Evolutionary conservation across 2,113 vertebrate species (phyloP), one percentile per base, ranked within the genome.

Genomic region (Microcebus tavaratra): DNA sequence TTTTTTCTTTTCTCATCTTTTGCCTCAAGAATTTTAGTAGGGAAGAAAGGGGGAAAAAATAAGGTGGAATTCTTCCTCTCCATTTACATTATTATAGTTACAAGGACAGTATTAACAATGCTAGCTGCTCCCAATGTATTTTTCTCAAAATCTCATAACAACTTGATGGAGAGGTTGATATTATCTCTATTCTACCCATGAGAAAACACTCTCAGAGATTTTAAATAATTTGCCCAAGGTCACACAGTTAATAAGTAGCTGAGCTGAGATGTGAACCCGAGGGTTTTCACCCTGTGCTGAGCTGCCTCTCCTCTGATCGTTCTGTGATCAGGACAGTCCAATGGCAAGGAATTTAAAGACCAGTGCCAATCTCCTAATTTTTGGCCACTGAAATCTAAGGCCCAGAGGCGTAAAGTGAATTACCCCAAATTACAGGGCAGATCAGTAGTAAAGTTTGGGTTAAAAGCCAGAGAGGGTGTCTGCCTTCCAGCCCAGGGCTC

Each of bases 201-300:
- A 92, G 82, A 91, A 97, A 97, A 95, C 39, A 86, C 79, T 94
- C 70, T 79, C 29, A 27, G 79, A 95, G 36, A 88, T 90, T 95
- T 97, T 91, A 68, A 94, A 96, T 97, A 75, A 91, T 94, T 89
- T 94, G 48, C 83, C 79, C 93, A 89, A 91, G 94, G 95, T 97
- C 89, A 96, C 89, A 42, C 13, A 75, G 96, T 96, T 97, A 97
- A 96, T 97, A 93, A 98, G 82, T 94, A 97, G 95, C 95, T 94
- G 63, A 97, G n/a, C 88, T 65, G 91, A 94, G 88, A 95, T 68
- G 82, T 94, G 91, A 96, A 82, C 72, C n/a, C 42, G 20, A 80
- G 39, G 29, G 27, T 65, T 88, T 85, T 96, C 57, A 82, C 83
- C 70, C 59, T 6, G 5, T 45, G 5, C 59, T 65, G 72, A 68